These are phyloP conservation scores for Drosophila sucinea DNA, from an alignment of 1,140 invertebrate genomes.

Conservation along the genomic window DNA sequence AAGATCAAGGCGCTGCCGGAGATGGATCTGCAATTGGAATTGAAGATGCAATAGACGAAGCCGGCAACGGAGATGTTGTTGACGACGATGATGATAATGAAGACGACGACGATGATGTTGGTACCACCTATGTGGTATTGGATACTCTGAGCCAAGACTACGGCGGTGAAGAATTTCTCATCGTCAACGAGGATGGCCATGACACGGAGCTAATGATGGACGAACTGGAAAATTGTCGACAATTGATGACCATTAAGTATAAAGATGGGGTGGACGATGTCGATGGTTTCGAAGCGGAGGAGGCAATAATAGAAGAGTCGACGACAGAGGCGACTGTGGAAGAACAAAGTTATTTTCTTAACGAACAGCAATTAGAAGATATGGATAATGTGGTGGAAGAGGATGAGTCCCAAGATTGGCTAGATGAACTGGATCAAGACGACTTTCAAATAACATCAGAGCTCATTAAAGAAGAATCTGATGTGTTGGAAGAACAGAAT, in stretches of 20 bases:
- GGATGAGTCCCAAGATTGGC: constrained; percentile 24
- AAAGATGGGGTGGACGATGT: neutral
- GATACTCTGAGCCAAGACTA: constrained; percentile 49
- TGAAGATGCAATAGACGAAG: neutral
- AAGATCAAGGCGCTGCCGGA: constrained; percentile 22
- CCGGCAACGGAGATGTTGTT: constrained; percentile 1
- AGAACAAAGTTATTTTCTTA: constrained; percentile 32
- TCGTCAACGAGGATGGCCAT: constrained; percentile 56
- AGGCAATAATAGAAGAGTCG: constrained; percentile 6
- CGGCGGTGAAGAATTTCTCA: constrained; percentile 57
- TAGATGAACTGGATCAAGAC: constrained; percentile 20
- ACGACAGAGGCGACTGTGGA: neutral
- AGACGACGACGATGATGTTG: constrained; percentile 33
- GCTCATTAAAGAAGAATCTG: constrained; percentile 14
- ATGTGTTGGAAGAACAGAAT: constrained; percentile 17
- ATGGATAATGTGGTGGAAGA: constrained; percentile 60
- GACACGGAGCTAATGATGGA: constrained; percentile 48
- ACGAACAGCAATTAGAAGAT: constrained; percentile 34
- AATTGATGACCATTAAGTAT: constrained; percentile 29
- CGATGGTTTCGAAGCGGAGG: constrained; percentile 28
- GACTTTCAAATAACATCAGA: constrained; percentile 6
- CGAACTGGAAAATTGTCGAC: constrained; percentile 36
- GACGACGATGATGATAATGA: constrained; percentile 26
- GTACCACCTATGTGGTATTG: constrained; percentile 57
- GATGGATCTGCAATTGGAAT: constrained; percentile 1